phyloP scores from a whole-genome alignment of 2,888 invertebrate species.

The Drosophila glabriapex region DNA sequence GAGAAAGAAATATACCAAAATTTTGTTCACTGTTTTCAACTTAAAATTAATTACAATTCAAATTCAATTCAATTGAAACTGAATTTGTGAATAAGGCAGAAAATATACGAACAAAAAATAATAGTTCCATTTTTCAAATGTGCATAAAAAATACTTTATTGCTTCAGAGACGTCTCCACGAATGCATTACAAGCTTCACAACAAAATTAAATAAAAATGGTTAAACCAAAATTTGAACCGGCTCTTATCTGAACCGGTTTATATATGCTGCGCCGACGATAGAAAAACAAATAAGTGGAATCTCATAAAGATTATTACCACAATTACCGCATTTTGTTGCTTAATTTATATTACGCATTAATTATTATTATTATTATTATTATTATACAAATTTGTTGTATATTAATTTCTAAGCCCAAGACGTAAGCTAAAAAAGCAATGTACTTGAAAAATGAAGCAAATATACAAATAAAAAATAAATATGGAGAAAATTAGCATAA shows the following conservation, averaged over 20 bases:
- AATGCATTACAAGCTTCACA: background rate
- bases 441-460: background rate
- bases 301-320: background rate
- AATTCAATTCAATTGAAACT: background rate
- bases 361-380: background rate
- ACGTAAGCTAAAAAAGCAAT: background rate
- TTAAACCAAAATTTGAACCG: slow-evolving; percentile 2
- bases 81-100: background rate
- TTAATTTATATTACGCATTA: background rate
- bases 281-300: background rate
- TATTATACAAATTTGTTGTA: background rate
- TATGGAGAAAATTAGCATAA: slow-evolving; percentile 20
- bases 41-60: background rate
- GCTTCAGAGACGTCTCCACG: too few species aligned
- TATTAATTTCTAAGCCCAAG: background rate
- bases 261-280: background rate
- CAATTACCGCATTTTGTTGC: background rate
- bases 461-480: background rate
- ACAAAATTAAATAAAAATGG: background rate
- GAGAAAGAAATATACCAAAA: background rate
- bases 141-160: background rate
- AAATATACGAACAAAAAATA: background rate
- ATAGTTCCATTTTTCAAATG: background rate
- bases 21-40: background rate
- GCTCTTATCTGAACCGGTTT: background rate